phyloP scores from a whole-genome alignment of 37 sponge, comb jelly and placozoan genomes.

The Halisarca cf. caerulea region DNA sequence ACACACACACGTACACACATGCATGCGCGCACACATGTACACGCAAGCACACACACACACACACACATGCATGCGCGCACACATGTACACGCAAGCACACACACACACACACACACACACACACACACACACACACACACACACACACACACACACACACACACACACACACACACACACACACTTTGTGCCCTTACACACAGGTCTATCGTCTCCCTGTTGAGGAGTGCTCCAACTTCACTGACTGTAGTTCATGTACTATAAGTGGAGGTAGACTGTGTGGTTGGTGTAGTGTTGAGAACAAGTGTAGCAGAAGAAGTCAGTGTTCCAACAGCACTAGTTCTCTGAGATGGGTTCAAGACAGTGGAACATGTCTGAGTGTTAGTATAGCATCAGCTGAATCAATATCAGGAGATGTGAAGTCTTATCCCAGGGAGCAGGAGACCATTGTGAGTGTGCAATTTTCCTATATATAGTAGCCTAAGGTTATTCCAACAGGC shows the following conservation, averaged over 20 bases:
- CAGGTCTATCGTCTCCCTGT: constrained; percentile 46
- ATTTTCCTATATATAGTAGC: background rate
- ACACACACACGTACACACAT: too few species aligned
- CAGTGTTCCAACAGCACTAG: constrained; percentile 56
- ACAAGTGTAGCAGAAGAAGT: constrained; percentile 76
- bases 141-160: too few species aligned
- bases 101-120: too few species aligned
- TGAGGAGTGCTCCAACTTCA: constrained; percentile 48
- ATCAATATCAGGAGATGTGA: background rate
- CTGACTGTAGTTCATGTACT: constrained; percentile 45
- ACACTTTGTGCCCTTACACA: background rate
- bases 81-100: too few species aligned
- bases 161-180: too few species aligned
- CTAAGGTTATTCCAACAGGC: background rate
- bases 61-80: too few species aligned
- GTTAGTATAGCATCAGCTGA: constrained; percentile 15
- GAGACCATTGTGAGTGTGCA: background rate
- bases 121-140: too few species aligned
- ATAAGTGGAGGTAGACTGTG: constrained; percentile 41
- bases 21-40: too few species aligned
- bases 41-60: too few species aligned
- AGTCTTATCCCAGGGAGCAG: background rate
- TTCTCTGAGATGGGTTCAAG: constrained; percentile 12
- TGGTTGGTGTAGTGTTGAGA: constrained; percentile 91
- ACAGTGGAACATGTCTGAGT: background rate